These are phyloP conservation scores for Venturia canescens DNA, from an alignment of 1,140 invertebrate genomes.

Conservation along the genomic window DNA sequence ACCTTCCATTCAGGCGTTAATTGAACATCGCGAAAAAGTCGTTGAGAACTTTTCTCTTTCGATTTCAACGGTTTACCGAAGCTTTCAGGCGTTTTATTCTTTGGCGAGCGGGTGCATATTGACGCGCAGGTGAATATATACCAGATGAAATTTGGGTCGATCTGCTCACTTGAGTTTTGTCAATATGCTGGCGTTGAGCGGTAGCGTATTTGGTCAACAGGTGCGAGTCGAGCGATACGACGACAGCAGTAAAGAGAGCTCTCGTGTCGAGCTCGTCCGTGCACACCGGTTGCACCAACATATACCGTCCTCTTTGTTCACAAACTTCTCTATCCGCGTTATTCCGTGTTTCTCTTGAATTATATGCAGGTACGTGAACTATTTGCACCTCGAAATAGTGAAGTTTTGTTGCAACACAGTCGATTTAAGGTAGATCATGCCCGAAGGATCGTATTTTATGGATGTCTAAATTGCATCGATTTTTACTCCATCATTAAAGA, in stretches of 20 bases:
- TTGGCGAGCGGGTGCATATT: background rate
- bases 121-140: background rate
- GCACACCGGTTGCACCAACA: background rate
- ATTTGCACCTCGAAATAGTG: background rate
- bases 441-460: no score
- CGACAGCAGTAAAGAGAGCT: constrained; percentile 10
- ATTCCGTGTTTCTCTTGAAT: background rate
- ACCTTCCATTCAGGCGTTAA: no score
- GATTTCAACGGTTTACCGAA: background rate
- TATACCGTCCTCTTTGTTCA: background rate
- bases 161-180: constrained; percentile 16
- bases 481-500: no score
- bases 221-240: constrained; percentile 8
- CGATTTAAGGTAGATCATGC: no score
- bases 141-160: background rate
- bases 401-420: background rate
- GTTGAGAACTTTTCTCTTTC: background rate
- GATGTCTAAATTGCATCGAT: no score
- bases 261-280: background rate
- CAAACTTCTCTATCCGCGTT: background rate
- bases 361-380: background rate
- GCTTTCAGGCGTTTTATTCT: background rate
- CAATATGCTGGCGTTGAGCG: background rate
- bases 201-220: constrained; percentile 7
- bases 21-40: no score